phyloP scores from a whole-genome alignment of 2,888 invertebrate species.

The Pachydiplax longipennis region DNA sequence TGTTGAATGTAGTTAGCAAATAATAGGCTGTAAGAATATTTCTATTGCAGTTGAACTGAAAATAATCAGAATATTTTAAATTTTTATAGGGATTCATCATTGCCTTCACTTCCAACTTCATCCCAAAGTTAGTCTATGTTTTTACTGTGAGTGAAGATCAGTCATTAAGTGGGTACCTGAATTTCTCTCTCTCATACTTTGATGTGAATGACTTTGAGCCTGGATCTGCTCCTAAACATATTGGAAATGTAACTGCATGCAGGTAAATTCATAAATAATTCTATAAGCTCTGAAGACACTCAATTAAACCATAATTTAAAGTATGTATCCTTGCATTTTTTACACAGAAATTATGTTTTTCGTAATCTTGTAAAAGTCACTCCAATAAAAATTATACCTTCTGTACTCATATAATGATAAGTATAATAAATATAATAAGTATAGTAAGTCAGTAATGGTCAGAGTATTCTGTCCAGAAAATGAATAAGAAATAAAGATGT shows the following conservation, averaged over 20 bases:
- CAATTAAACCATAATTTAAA: no score
- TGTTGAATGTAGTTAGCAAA: neutral
- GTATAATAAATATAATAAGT: no score
- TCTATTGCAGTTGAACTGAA: neutral
- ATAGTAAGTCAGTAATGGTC: no score
- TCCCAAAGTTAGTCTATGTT: constrained; percentile 86
- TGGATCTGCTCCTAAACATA: constrained; percentile 60
- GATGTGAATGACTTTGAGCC: constrained; percentile 68
- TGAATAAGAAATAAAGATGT: no score
- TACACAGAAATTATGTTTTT: no score
- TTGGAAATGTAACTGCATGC: constrained; percentile 67
- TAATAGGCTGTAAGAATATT: neutral
- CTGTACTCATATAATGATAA: no score
- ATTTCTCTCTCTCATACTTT: constrained; percentile 79
- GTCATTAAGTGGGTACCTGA: constrained; percentile 77
- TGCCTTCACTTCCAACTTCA: constrained; percentile 95
- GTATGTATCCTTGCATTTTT: no score
- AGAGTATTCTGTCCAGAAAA: no score
- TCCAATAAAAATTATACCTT: no score
- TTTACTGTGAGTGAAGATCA: constrained; percentile 66
- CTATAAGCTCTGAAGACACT: no score
- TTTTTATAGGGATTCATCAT: constrained; percentile 89
- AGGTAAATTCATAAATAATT: constrained; percentile 60
- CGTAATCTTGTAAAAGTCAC: no score
- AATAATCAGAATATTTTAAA: constrained; percentile 46